Base-by-base conservation (phyloP, 1,140 invertebrate species). In the Stratiolaelaps scimitus region DNA sequence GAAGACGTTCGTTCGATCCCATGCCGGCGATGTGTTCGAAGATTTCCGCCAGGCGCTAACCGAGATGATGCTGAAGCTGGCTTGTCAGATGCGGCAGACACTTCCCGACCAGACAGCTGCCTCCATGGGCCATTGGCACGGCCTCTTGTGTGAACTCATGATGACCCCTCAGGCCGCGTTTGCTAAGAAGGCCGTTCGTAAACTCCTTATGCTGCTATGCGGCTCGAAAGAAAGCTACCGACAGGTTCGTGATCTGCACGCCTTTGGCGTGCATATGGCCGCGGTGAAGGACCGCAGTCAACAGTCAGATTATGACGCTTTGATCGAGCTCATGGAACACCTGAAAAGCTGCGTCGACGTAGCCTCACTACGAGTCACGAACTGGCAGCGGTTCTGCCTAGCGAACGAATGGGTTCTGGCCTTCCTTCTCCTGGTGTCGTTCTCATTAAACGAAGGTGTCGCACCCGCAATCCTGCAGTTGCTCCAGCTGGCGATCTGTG, bases 291-390 rank as follows among this genome's bases (percentile, higher is more conserved):
- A 80, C 65, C 82, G 81, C 67, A 78, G 80, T 71, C 75, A 66
- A 30, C 30, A 53, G 26, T 26, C 47, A 7, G 64, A 65, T 7
- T 53, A 68, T 43, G 53, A 53, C 26, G 70, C 87, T 2, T 80
- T 95, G 2, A 89, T 95, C 2, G 86, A 88, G 68, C 78, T 96
- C 19, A 92, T 95, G 70, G 93, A 97, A 74, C 91, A 96, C 78
- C 76, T 98, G 60, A 95, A 94, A 77, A 85, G 86, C 19, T 94
- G 92, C 71, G 83, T 88, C 65, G 94, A 98, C 74, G 89, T 96
- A 67, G 90, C 91, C 23, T 83, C 84, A 17, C 85, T 83, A 70
- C 83, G 92, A n/a, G 90, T 89, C 0, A 83, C 85, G 66, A 97
- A 96, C 77, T 97, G 93, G 93, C 92, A 96, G 75, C 81, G 85